Base-by-base conservation (phyloP, 2,113 vertebrate species). In the Anser cygnoides region DNA sequence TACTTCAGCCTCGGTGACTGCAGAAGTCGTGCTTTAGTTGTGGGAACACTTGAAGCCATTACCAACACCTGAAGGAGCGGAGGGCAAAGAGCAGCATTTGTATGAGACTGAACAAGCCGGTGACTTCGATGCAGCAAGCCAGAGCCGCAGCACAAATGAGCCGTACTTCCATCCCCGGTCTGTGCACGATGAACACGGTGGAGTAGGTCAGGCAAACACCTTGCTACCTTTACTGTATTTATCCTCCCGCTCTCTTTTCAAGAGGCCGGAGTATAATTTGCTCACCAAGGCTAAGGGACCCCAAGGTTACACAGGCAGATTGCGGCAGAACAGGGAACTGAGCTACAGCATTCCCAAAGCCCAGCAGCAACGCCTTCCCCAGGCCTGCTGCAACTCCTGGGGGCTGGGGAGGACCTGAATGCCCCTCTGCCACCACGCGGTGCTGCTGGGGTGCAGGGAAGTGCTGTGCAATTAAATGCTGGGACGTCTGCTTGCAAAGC, bases 61-160 rank as follows among this genome's bases (percentile, higher is more conserved):
- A 3, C n/a, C 71, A 25, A 10, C 18, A 23, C 59, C 31, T 16
- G 16, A 1, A 8, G 41, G 76, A 18, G 5, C 1, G 35, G 3
- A 57, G 37, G n/a, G n/a, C 59, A 68, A 5, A 61, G 54, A n/a
- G 28, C 33, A 10, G 37, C 0, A 3, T 13, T 44, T 23, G 46
- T 11, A 31, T 19, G 4, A 52, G 49, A n/a, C 11, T 2, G 0
- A 37, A 26, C 20, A 89, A 3, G 8, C 20, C 0, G 35, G n/a
- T 4, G 44, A 13, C 50, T 19, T 4, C 41, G 16, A 21, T 4
- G 3, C n/a, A 50, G 71, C 0, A 2, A 19, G 44, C 43, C 65
- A 50, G 46, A 35, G 6, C 77, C 37, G 57, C 13, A 23, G 6
- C 33, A 73, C 39, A 15, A 55, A 10, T 0, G 4, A 49, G 57